Evolutionary conservation across 2,797 vertebrate species (phyloP).

Genomic region (Micropoecilia bifurca): DNA sequence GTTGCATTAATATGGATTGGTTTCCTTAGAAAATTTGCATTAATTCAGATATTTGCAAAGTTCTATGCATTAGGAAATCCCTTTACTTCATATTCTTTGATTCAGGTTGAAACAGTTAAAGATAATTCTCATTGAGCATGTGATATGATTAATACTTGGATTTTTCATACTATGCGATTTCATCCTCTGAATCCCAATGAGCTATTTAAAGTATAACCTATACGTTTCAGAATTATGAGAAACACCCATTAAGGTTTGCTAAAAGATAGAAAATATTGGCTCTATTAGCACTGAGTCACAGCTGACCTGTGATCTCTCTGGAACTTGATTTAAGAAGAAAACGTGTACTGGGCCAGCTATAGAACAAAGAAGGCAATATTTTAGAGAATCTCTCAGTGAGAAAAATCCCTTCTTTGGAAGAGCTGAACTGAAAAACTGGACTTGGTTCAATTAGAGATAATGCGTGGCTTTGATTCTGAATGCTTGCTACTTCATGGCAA

Average conservation of each 20-base stretch:
- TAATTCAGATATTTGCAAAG: conserved; percentile 9
- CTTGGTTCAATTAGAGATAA: conserved; percentile 76
- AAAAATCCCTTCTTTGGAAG: conserved; percentile 48
- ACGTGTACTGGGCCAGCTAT: conserved; percentile 38
- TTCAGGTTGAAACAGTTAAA: conserved; percentile 8
- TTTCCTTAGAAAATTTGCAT: conserved; percentile 24
- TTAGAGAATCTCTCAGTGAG: conserved; percentile 48
- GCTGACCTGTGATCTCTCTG: conserved; percentile 51
- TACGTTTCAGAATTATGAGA: conserved; percentile 40
- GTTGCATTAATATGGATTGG: conserved; percentile 16
- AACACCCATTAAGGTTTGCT: conserved; percentile 31
- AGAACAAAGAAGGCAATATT: conserved; percentile 38
- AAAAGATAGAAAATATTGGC: conserved; percentile 37
- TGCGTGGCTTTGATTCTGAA: conserved; percentile 74
- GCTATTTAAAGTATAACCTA: conserved; percentile 55
- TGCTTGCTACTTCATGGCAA: conserved; percentile 66
- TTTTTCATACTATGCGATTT: conserved; percentile 25
- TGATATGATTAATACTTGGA: conserved; percentile 28
- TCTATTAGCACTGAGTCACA: conserved; percentile 50
- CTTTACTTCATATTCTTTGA: conserved; percentile 31
- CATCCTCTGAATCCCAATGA: conserved; percentile 50
- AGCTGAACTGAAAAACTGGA: conserved; percentile 61
- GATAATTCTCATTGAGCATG: conserved; percentile 20
- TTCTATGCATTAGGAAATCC: conserved; percentile 7
- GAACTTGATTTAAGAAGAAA: conserved; percentile 48